Percentiles rank a stretch among this genome's conserved stretches.
Evolutionary conservation across 2,113 vertebrate genomes (phyloP).

Genomic region (Ciconia stormi): DNA sequence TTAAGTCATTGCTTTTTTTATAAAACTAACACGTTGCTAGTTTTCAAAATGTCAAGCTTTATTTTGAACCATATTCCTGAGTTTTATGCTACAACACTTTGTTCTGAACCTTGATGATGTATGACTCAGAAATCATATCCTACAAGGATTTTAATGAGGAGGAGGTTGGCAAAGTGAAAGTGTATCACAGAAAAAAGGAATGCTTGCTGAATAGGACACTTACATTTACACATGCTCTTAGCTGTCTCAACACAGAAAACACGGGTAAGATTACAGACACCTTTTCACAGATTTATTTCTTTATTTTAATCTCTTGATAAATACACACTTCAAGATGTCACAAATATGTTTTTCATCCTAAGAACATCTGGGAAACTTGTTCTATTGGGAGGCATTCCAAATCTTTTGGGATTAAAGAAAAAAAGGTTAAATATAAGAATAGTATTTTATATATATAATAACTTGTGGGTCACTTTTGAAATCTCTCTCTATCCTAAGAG

Average conservation of each 20-base stretch:
- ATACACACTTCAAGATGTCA: neutral
- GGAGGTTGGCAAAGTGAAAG: neutral
- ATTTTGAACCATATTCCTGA: neutral
- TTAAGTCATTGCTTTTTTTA: neutral
- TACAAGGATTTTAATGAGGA: neutral
- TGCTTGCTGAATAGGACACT: neutral
- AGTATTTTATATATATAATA: neutral
- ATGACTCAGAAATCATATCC: neutral
- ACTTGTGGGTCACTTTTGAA: neutral
- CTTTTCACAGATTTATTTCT: neutral
- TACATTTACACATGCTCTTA: neutral
- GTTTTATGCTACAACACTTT: neutral
- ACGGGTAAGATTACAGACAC: neutral
- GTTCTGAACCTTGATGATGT: neutral
- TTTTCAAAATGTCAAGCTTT: slow-evolving; percentile 4
- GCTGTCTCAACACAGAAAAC: neutral
- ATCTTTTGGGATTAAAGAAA: neutral
- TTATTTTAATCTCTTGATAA: neutral
- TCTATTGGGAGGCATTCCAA: neutral
- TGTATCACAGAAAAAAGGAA: neutral
- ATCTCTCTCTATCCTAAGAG: neutral
- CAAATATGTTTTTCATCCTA: neutral
- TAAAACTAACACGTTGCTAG: neutral
- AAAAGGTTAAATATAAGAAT: neutral
- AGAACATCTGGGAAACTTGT: neutral